Percentiles rank a stretch among this genome's conserved stretches.
These are phyloP conservation scores for Ptychobarbus kaznakovi DNA, from an alignment of 2,797 vertebrate species.

Conservation along the genomic window DNA sequence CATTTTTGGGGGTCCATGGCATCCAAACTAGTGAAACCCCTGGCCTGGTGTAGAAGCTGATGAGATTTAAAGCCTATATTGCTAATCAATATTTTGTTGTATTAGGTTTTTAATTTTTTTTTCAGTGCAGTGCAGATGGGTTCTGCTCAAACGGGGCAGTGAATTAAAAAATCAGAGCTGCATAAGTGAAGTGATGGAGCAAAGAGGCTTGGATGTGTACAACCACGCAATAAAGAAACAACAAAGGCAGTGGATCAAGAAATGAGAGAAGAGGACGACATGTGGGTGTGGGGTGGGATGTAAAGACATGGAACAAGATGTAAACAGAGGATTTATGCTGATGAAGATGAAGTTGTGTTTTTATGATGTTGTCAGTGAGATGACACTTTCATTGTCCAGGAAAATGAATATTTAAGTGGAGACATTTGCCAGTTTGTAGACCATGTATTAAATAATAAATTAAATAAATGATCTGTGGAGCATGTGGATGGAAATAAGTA, in stretches of 20 bases:
- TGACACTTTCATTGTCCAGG: neutral
- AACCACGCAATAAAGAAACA: neutral
- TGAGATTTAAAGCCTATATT: constrained; percentile 1
- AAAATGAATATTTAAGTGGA: neutral
- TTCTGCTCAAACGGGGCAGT: neutral
- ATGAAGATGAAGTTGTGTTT: neutral
- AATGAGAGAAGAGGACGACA: neutral
- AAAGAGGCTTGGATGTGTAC: neutral
- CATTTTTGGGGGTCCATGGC: neutral
- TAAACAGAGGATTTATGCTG: constrained; percentile 25
- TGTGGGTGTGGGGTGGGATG: neutral
- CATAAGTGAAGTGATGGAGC: neutral
- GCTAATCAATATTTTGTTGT: neutral
- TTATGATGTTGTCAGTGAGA: constrained; percentile 4
- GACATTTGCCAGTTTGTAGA: constrained; percentile 13
- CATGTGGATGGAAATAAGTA: neutral
- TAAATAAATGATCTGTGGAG: neutral
- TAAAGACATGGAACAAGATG: neutral
- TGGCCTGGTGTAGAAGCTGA: neutral
- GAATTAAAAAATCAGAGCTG: neutral
- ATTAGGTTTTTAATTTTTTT: neutral
- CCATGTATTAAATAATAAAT: constrained; percentile 6
- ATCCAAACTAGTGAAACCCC: neutral
- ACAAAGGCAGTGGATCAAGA: neutral
- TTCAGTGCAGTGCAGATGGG: neutral